Evolutionary conservation across 2,888 invertebrate species (phyloP), one percentile per base, ranked within the genome.

Genomic region (Bugulina stolonifera): DNA sequence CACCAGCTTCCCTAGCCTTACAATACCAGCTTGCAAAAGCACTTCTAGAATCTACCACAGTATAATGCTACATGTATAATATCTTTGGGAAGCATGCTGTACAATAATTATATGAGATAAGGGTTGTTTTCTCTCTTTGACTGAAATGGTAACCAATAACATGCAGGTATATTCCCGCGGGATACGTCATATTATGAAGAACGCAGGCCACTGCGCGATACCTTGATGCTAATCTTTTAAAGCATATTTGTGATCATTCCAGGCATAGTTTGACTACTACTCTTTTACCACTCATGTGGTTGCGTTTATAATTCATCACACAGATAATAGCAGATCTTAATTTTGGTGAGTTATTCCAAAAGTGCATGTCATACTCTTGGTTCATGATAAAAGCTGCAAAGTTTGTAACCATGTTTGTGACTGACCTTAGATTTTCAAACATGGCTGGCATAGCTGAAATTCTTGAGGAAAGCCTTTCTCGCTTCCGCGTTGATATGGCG

Each of bases 361-460:
- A 10, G 18, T 10, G 43, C 43, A 43, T 43, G n/a, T n/a, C n/a
- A n/a, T 43, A 43, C 43, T 43, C 5, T 43, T 43, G 5, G 43
- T 10, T 10, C 43, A 43, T 18, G 18, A 43, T 43, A 10, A 43
- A 43, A 10, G 18, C 43, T 43, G 43, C 43, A 43, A 10, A 43
- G 5, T 43, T 43, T 43, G 43, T 43, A 43, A 10, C 18, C 27
- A 14, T 14, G 5, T 64, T 32, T n/a, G 32, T 64, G 2, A 10
- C 27, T 64, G 64, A 64, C 64, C 64, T 64, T 34, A 34, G 29
- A 64, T 3, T 34, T 64, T 64, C 64, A 25, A 64, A 64, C 64
- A 64, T 64, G 64, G 64, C 64, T 64, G 64, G 64, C 64, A 64
- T 64, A 64, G 32, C 64, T 64, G 64, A 64, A 64, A 64, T 64